Percentiles rank a stretch among this genome's conserved stretches.
Conservation (phyloP, 2,113 vertebrate species). For the Cichladusa arquata region DNA sequence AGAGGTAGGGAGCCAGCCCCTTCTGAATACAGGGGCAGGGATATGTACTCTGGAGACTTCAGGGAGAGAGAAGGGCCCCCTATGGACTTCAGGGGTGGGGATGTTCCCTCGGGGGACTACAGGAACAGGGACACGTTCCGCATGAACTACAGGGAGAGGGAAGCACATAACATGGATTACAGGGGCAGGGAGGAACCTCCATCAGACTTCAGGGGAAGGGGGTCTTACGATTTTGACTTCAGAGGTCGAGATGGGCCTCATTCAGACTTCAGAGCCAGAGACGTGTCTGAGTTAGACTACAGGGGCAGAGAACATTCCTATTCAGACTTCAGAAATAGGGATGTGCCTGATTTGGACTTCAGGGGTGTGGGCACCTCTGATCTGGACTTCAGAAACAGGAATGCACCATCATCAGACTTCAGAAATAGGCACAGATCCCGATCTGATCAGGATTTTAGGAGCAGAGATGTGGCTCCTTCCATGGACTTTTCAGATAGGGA, state of each 20-base stretch:
- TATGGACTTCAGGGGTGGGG: slow-evolving; percentile 80
- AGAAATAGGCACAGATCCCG: slow-evolving; percentile 82
- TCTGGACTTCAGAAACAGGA: slow-evolving; percentile 85
- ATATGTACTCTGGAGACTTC: slow-evolving; percentile 74
- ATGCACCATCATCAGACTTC: slow-evolving; percentile 77
- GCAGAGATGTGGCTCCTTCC: slow-evolving; percentile 80
- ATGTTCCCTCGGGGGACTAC: slow-evolving; percentile 76
- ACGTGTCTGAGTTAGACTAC: slow-evolving; percentile 80
- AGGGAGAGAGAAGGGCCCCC: slow-evolving; percentile 73
- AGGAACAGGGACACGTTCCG: slow-evolving; percentile 79
- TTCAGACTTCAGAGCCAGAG: slow-evolving; percentile 81
- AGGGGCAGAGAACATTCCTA: slow-evolving; percentile 82
- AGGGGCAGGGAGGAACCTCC: slow-evolving; percentile 83
- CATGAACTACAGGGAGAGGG: slow-evolving; percentile 84
- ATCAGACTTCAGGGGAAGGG: slow-evolving; percentile 81
- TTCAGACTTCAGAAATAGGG: slow-evolving; percentile 85
- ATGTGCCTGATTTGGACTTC: slow-evolving; percentile 78
- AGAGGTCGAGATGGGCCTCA: slow-evolving; percentile 81
- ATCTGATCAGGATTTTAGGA: slow-evolving; percentile 84
- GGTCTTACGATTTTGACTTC: slow-evolving; percentile 84
- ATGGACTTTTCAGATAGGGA: slow-evolving; percentile 88
- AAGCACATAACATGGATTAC: slow-evolving; percentile 83
- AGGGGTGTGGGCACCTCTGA: slow-evolving; percentile 77
- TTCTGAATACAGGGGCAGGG: slow-evolving; percentile 57
- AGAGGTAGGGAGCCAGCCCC: slow-evolving; percentile 70